Evolutionary conservation across 2,888 invertebrate genomes (phyloP), one percentile per base, ranked within the genome.

Genomic region (Candidula unifasciata): DNA sequence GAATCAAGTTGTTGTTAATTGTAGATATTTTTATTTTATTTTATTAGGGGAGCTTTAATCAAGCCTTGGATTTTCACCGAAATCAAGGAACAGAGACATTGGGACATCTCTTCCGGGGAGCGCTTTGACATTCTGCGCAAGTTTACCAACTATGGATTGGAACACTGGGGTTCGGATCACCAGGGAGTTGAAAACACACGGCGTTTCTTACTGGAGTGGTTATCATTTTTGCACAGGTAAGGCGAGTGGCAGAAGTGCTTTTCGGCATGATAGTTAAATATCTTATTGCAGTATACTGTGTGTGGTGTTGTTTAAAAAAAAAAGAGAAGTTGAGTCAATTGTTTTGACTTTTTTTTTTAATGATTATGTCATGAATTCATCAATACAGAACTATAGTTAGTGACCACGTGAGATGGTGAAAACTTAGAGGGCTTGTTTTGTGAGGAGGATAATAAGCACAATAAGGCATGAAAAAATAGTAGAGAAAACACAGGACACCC

Each of bases 1-100:
- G n/a, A n/a, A n/a, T n/a, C n/a, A n/a, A n/a, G n/a, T n/a, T n/a
- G n/a, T n/a, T n/a, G n/a, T n/a, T n/a, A n/a, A n/a, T n/a, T n/a
- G n/a, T n/a, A n/a, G n/a, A n/a, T n/a, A n/a, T n/a, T n/a, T n/a
- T n/a, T n/a, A n/a, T n/a, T n/a, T n/a, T n/a, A n/a, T n/a, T n/a
- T n/a, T n/a, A 27, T 27, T 87, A 95, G 99, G 84, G 99, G 99
- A 82, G 99, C 99, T 0, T 94, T 99, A 30, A 97, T 99, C 86
- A 99, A 99, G 93, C 99, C 99, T 0, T 99, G 99, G 99, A 96
- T 99, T 89, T 99, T 99, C 93, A 97, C 96, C 79, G 99, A 99
- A 95, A 98, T 99, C 87, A 98, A 98, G 93, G 97, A 99, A 91
- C 95, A 96, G 91, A 96, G 96, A 89, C 94, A 97, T 86, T 97